A percentile compares a stretch with the other conserved stretches of the same genome.
These are phyloP conservation scores for Carcina quercana DNA, from an alignment of 2,888 invertebrate species.

Conservation along the genomic window DNA sequence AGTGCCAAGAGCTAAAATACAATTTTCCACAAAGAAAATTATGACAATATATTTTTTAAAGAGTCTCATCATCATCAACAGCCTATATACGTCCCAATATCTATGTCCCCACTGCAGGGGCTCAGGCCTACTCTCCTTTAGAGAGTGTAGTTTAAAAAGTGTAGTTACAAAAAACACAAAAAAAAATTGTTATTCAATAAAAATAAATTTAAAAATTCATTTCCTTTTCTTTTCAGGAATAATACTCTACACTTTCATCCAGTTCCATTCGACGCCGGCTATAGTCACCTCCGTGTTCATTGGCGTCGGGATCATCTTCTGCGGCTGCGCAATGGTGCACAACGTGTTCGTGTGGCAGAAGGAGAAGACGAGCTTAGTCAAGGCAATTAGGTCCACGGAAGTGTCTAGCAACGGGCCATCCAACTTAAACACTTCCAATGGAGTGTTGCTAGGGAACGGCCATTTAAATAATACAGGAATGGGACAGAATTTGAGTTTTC, in stretches of 20 bases:
- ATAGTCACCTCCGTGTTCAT: constrained; percentile 93
- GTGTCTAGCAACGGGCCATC: constrained; percentile 40
- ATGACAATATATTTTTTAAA: too few relatives aligned
- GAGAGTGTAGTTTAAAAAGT: too few relatives aligned
- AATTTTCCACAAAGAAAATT: too few relatives aligned
- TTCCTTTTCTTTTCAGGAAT: constrained; percentile 77
- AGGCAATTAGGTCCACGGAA: constrained; percentile 62
- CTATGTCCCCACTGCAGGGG: too few relatives aligned
- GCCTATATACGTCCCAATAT: too few relatives aligned
- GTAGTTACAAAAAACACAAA: too few relatives aligned
- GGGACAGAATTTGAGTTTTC: constrained; percentile 54
- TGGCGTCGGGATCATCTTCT: constrained; percentile 92
- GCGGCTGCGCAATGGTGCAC: constrained; percentile 95
- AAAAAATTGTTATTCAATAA: too few relatives aligned
- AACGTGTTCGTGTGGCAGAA: constrained; percentile 96
- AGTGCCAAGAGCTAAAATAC: too few relatives aligned
- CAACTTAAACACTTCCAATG: constrained; percentile 50
- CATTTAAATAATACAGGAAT: constrained; percentile 55
- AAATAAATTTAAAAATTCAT: too few relatives aligned
- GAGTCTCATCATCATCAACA: too few relatives aligned
- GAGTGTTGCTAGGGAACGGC: constrained; percentile 52
- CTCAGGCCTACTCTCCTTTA: too few relatives aligned
- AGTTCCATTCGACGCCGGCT: constrained; percentile 93
- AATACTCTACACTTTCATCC: constrained; percentile 93
- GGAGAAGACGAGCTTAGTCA: constrained; percentile 89